Evolutionary conservation across 2,888 invertebrate species (phyloP).

Genomic region (Cremastinae sp.): DNA sequence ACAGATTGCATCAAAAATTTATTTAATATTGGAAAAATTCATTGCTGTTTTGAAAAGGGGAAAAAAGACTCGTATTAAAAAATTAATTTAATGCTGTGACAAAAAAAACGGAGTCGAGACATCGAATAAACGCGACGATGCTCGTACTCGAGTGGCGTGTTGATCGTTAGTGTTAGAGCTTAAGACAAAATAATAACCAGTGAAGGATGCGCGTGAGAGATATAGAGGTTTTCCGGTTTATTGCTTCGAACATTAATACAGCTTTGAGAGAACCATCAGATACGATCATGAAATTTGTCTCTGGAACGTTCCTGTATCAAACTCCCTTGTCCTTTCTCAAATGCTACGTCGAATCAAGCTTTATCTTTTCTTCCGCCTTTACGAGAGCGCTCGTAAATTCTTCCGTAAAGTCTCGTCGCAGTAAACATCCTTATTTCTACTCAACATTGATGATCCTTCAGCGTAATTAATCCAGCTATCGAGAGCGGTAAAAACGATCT

Average conservation of each 20-base stretch:
- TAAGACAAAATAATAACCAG: neutral
- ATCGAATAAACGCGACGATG: neutral
- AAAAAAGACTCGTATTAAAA: no score
- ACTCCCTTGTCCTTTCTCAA: neutral
- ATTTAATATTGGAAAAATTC: no score
- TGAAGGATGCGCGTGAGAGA: no score
- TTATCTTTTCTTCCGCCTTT: neutral
- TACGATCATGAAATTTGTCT: neutral
- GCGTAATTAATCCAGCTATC: neutral
- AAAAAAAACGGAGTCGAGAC: no score
- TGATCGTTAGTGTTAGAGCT: constrained; percentile 6
- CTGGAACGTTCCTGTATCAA: no score
- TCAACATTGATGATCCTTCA: neutral
- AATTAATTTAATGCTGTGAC: neutral
- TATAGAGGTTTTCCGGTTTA: neutral
- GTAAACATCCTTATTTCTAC: neutral
- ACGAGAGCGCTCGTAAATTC: neutral
- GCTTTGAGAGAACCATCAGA: neutral
- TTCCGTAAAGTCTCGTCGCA: neutral
- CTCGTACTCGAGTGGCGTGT: neutral
- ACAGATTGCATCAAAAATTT: neutral
- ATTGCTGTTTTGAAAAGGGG: neutral
- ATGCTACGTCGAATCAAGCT: neutral
- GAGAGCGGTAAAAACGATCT: no score
- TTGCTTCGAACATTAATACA: constrained; percentile 13